Base-by-base conservation (phyloP, 2,888 invertebrate genomes). In the Lamellibrachia columna region DNA sequence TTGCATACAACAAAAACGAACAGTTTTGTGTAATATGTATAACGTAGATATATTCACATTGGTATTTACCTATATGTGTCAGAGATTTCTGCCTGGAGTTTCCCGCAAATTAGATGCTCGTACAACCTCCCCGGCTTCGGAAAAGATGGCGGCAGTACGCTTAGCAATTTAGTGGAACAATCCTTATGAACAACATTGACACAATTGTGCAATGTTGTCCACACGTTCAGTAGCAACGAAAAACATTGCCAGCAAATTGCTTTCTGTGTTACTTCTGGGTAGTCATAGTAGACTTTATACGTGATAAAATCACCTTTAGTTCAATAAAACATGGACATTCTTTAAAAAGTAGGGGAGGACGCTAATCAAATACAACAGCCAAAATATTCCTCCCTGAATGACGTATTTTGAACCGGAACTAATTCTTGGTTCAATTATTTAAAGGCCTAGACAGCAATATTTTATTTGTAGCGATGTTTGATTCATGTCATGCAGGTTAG, bases 131-230 rank as follows among this genome's bases (percentile, higher is more conserved):
- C 75, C 75, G 22, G 75, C 75, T 75, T 75, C 22, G 4, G 75
- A 75, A 75, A 75, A 22, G 9, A 75, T 75, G 75, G 75, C 75
- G 75, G 75, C 75, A n/a, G 75, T 75, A 15, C 15, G 75, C 75
- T 75, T 22, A 75, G 75, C 75, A 75, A 75, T 75, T 75, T 75
- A 75, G 75, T 75, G 75, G 75, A n/a, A 75, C 75, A 75, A 75
- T 75, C 75, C 75, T 75, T 22, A 75, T n/a, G 75, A 75, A 75
- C 75, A 75, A 40, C 22, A 6, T 75, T 15, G 15, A 15, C 22
- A 75, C n/a, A 75, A 22, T 75, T 22, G n/a, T 75, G 22, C 6
- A 75, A 4, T 75, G 75, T 3, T n/a, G 75, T 15, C 22, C 22
- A 75, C 40, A 40, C 75, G 22, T 22, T 75, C 75, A n/a, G 22